Conservation (phyloP, 2,888 invertebrate species). For the Camponotus fellah region DNA sequence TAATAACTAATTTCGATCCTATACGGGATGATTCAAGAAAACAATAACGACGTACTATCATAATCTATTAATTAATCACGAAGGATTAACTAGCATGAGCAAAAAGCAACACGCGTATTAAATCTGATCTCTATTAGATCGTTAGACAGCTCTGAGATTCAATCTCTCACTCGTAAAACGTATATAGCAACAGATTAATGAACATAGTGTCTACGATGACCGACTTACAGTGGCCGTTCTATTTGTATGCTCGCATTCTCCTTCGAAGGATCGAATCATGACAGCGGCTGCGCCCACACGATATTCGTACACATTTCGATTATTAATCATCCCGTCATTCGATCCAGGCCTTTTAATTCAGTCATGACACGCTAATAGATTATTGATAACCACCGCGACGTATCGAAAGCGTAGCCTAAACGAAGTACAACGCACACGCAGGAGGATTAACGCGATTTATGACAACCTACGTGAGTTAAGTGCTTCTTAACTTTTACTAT, state of each 20-base stretch:
- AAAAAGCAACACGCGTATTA: not conserved
- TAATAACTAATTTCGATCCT: not conserved
- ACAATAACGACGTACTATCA: not conserved
- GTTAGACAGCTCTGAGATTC: slow-evolving; percentile 20
- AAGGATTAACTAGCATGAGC: not conserved
- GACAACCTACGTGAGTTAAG: slow-evolving; percentile 13
- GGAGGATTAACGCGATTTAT: slow-evolving; percentile 34
- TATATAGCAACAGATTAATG: slow-evolving; percentile 38
- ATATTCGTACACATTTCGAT: slow-evolving; percentile 50
- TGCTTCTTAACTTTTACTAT: not conserved
- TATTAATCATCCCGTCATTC: slow-evolving; percentile 68
- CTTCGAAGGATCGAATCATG: slow-evolving; percentile 46
- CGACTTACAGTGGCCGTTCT: slow-evolving; percentile 27
- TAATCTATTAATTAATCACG: not conserved
- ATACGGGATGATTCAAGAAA: not conserved
- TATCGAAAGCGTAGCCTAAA: slow-evolving; percentile 28
- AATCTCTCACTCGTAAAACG: slow-evolving; percentile 16
- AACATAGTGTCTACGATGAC: slow-evolving; percentile 31
- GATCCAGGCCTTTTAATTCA: slow-evolving; percentile 66
- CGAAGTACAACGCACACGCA: slow-evolving; percentile 22
- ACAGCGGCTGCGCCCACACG: slow-evolving; percentile 34
- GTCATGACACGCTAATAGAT: slow-evolving; percentile 57
- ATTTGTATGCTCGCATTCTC: slow-evolving; percentile 36
- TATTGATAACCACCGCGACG: slow-evolving; percentile 41
- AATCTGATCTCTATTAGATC: slow-evolving; percentile 11